Evolutionary conservation across 2,888 invertebrate species (phyloP).

Genomic region (Rotaria socialis): DNA sequence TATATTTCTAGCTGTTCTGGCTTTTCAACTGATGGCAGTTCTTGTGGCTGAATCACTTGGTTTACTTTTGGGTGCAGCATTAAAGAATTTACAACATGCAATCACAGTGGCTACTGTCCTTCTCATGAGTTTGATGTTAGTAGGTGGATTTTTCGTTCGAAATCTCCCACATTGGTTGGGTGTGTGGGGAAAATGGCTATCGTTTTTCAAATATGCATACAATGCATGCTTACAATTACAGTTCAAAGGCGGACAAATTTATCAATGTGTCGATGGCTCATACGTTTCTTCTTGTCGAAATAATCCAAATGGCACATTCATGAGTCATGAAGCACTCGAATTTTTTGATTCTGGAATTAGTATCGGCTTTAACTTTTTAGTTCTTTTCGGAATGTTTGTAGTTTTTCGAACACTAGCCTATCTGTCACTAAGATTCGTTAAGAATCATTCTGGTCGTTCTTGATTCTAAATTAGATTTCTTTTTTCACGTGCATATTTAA

Average conservation of each 20-base stretch:
- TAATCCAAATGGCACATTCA: background rate
- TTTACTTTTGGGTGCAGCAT: background rate
- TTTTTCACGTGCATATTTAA: too few relatives aligned
- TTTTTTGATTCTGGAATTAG: background rate
- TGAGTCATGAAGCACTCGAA: background rate
- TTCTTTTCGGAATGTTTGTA: background rate
- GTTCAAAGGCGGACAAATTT: background rate
- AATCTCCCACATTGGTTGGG: conserved; percentile 24
- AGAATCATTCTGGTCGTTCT: background rate
- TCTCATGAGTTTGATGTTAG: background rate
- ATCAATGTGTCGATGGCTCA: background rate
- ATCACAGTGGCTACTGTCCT: background rate
- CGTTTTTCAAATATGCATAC: background rate
- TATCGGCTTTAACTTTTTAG: background rate
- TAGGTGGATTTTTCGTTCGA: conserved; percentile 11
- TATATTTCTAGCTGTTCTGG: background rate
- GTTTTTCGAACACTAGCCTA: background rate
- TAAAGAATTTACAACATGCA: conserved; percentile 6
- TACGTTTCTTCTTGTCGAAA: background rate
- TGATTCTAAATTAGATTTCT: too few relatives aligned
- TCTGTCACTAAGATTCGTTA: background rate
- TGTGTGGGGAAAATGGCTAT: conserved; percentile 11
- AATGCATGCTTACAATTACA: background rate
- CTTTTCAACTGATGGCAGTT: background rate
- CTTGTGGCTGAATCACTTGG: conserved; percentile 24